Evolutionary conservation across 2,797 vertebrate species (phyloP).

Genomic region (Brachymystax lenok): DNA sequence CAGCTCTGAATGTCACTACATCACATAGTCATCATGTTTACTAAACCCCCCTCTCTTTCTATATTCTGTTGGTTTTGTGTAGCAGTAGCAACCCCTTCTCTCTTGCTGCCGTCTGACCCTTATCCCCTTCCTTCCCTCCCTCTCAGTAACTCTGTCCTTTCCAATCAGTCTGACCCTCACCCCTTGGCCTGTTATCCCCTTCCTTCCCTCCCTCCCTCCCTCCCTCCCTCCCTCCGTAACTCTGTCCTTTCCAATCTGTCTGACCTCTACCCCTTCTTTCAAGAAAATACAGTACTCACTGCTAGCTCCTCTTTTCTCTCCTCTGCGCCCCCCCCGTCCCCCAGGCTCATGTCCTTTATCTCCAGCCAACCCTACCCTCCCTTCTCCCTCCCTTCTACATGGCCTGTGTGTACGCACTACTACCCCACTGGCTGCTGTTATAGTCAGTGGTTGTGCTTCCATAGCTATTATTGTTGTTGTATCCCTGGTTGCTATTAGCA

Average conservation of each 20-base stretch:
- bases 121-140: neutral
- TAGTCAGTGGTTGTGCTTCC: neutral
- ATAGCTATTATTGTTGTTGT: conserved; percentile 42
- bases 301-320: conserved; percentile 30
- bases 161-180: neutral
- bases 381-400: neutral
- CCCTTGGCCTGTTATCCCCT: conserved; percentile 26
- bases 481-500: conserved; percentile 5
- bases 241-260: conserved; percentile 25
- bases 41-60: neutral
- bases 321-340: conserved; percentile 26
- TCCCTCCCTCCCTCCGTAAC: neutral
- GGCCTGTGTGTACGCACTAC: conserved; percentile 10
- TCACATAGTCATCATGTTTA: neutral
- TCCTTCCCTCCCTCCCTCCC: neutral
- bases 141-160: too few relatives aligned
- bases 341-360: neutral
- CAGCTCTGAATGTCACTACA: neutral
- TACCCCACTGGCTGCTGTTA: conserved; percentile 37
- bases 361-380: too few relatives aligned
- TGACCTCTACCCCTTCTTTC: neutral
- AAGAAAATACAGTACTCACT: conserved; percentile 27
- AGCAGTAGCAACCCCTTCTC: conserved; percentile 9
- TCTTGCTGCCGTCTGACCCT: neutral
- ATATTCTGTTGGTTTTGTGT: neutral